Conservation (phyloP, 2,113 vertebrate genomes). For the Pygoscelis antarcticus region DNA sequence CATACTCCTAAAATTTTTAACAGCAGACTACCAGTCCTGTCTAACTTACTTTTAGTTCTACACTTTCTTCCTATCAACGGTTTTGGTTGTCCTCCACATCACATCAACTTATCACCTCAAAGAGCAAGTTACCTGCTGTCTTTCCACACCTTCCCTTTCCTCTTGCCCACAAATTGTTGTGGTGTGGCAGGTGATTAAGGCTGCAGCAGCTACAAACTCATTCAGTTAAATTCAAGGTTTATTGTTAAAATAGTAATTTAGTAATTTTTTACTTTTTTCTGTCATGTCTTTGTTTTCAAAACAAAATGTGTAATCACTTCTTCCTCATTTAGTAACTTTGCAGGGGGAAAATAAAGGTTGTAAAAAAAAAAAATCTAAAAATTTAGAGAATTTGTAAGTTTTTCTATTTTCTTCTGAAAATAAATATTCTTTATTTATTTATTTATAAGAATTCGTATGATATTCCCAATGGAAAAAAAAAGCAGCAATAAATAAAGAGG, state of each 20-base stretch:
- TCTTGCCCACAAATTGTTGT: not conserved
- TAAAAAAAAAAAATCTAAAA: not conserved
- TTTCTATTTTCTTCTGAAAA: not conserved
- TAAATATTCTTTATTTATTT: not conserved
- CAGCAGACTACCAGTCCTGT: not conserved
- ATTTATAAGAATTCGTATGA: not conserved
- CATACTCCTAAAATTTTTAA: not conserved
- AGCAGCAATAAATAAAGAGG: not conserved
- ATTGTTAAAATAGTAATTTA: not conserved
- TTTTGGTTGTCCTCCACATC: not conserved
- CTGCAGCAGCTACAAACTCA: not conserved
- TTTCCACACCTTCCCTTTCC: not conserved
- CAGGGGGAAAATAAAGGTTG: not conserved
- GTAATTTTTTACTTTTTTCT: not conserved
- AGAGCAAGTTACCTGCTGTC: not conserved
- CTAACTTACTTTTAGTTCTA: not conserved
- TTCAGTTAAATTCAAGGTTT: not conserved
- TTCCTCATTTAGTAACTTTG: not conserved
- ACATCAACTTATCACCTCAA: not conserved
- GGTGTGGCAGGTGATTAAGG: not conserved
- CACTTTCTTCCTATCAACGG: not conserved
- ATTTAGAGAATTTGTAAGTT: accelerated
- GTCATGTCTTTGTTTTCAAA: not conserved
- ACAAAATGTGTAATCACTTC: not conserved
- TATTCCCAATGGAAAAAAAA: not conserved